Conservation (phyloP, 2,888 invertebrate genomes). For the Habrosyne pyritoides region DNA sequence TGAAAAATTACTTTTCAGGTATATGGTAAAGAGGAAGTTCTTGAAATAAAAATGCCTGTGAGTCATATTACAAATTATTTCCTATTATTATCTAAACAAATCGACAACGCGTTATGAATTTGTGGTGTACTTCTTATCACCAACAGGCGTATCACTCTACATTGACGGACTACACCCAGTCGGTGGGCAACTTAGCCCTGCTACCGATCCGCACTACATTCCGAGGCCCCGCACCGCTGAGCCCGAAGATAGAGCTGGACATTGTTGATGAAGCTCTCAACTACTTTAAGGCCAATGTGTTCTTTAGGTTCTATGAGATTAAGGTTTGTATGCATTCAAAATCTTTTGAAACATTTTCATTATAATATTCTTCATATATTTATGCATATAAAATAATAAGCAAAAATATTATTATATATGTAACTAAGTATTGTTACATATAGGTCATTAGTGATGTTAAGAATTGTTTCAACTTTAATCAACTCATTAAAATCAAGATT, state of each 20-base stretch:
- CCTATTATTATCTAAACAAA: neutral
- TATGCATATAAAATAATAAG: too few relatives aligned
- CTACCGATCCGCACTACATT: slow-evolving; percentile 95
- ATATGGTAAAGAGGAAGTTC: neutral
- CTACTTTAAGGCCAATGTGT: slow-evolving; percentile 99
- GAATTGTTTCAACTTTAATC: too few relatives aligned
- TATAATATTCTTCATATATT: too few relatives aligned
- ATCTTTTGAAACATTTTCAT: too few relatives aligned
- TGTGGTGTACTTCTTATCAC: neutral
- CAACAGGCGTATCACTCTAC: slow-evolving; percentile 98
- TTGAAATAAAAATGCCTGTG: neutral
- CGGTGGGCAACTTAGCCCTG: slow-evolving; percentile 96
- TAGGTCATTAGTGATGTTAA: neutral
- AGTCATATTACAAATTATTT: neutral
- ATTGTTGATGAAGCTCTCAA: slow-evolving; percentile 98
- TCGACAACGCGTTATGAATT: neutral
- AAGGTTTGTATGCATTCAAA: slow-evolving; percentile 85
- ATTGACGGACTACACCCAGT: slow-evolving; percentile 88
- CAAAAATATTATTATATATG: too few relatives aligned
- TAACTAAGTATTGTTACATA: too few relatives aligned
- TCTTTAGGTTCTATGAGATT: slow-evolving; percentile 99
- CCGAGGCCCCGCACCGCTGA: slow-evolving; percentile 95
- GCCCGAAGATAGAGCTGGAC: slow-evolving; percentile 88
- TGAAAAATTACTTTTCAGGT: too few relatives aligned
- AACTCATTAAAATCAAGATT: too few relatives aligned